Conservation (phyloP, 2,113 vertebrate species). For the Cyanoramphus novaezelandiae region DNA sequence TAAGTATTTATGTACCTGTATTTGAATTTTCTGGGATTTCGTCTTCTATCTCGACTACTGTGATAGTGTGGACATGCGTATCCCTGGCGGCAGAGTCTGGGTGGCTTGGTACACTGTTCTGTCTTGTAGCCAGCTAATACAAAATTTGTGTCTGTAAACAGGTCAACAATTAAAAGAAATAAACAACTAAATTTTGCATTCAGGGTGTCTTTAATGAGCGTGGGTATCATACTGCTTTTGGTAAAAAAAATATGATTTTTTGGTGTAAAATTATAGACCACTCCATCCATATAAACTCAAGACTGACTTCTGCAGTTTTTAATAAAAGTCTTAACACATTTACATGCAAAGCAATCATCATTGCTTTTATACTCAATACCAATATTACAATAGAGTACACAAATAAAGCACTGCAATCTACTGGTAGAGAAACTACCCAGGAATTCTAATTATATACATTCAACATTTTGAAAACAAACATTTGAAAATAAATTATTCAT, state of each 20-base stretch:
- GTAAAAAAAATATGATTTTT: not conserved
- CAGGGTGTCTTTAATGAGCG: not conserved
- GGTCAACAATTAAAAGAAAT: not conserved
- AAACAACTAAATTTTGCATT: not conserved
- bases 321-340: not conserved
- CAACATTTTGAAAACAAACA: not conserved
- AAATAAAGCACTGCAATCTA: not conserved
- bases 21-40: constrained; percentile 88
- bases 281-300: not conserved
- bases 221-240: not conserved
- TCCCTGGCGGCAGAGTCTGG: constrained; percentile 91
- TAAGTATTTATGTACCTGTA: constrained; percentile 80
- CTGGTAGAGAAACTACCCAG: not conserved
- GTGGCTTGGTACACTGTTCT: constrained; percentile 90
- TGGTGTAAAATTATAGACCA: not conserved
- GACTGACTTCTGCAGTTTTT: not conserved
- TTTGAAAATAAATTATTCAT: not conserved
- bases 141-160: constrained; percentile 86
- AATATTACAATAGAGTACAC: not conserved
- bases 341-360: not conserved
- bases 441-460: not conserved
- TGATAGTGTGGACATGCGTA: constrained; percentile 93
- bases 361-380: not conserved
- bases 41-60: constrained; percentile 88
- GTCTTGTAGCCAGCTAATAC: constrained; percentile 94